Percentiles rank a stretch among this genome's conserved stretches.
These are phyloP conservation scores for Hesperophylax magnus DNA, from an alignment of 1,140 invertebrate genomes.

Conservation along the genomic window DNA sequence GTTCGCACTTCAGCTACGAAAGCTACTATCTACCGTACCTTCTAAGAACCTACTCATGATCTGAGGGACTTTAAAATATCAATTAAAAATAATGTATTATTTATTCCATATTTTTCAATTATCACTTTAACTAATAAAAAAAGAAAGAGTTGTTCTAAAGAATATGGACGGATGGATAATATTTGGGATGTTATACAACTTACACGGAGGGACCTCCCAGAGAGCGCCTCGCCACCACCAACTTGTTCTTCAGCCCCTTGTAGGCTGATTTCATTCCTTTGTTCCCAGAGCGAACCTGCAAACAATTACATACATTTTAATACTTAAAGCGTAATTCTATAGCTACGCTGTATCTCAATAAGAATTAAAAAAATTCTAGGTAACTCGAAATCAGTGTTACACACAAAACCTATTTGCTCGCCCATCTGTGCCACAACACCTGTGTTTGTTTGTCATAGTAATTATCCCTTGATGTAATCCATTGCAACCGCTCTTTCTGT, in stretches of 20 bases:
- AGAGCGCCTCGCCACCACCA: neutral
- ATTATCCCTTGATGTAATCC: too few species aligned
- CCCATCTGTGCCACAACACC: too few species aligned
- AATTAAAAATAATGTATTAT: neutral
- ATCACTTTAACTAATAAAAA: too few species aligned
- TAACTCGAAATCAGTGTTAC: too few species aligned
- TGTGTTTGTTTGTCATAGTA: too few species aligned
- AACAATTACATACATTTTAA: neutral
- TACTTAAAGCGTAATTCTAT: too few species aligned
- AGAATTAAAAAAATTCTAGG: too few species aligned
- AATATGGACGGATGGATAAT: too few species aligned
- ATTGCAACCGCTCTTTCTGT: too few species aligned
- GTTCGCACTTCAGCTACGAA: too few species aligned
- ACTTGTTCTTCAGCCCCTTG: slow-evolving; percentile 36
- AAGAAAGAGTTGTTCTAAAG: neutral
- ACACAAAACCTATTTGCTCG: too few species aligned
- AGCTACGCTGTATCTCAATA: too few species aligned
- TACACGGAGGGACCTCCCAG: neutral
- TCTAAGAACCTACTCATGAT: neutral
- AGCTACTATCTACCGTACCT: neutral
- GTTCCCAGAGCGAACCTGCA: slow-evolving; percentile 37
- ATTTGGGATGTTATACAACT: neutral
- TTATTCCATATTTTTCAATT: neutral
- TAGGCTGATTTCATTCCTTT: slow-evolving; percentile 42
- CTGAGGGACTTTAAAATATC: neutral